These are phyloP conservation scores for Pterocles burchelli DNA, from an alignment of 2,113 vertebrate genomes.

Conservation along the genomic window DNA sequence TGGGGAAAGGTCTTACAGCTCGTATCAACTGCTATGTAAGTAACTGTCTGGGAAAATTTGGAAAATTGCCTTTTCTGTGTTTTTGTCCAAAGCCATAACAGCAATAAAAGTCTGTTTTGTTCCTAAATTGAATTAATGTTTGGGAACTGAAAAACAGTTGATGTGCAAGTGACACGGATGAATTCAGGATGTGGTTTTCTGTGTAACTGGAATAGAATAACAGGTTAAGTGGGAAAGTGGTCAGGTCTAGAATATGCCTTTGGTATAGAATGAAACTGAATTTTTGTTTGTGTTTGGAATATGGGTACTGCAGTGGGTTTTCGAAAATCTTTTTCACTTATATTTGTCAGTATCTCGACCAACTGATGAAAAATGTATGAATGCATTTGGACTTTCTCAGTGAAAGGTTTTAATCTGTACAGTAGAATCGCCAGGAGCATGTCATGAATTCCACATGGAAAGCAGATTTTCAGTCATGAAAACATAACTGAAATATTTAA, in stretches of 20 bases:
- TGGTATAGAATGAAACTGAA: not conserved
- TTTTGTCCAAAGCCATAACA: not conserved
- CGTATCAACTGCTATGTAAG: not conserved
- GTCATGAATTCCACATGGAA: not conserved
- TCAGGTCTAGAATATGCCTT: not conserved
- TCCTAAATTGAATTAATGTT: not conserved
- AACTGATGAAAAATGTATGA: not conserved
- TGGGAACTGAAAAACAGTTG: not conserved
- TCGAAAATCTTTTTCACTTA: not conserved
- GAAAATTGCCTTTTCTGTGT: not conserved
- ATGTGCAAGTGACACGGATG: not conserved
- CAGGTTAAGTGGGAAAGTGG: not conserved
- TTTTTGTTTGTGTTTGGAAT: not conserved
- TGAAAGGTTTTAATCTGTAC: not conserved
- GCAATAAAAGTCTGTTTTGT: not conserved
- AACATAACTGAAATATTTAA: not conserved
- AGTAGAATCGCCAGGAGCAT: not conserved
- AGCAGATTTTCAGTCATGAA: not conserved
- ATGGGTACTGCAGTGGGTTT: fast-evolving
- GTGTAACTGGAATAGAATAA: not conserved
- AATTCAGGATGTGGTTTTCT: not conserved
- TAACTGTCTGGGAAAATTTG: not conserved
- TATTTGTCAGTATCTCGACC: not conserved
- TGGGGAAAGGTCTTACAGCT: not conserved
- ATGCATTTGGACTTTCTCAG: not conserved